Percentiles rank a stretch among this genome's conserved stretches.
phyloP scores from a whole-genome alignment of 92 coral and sea anemone species.

The Paramuricea clavata region DNA sequence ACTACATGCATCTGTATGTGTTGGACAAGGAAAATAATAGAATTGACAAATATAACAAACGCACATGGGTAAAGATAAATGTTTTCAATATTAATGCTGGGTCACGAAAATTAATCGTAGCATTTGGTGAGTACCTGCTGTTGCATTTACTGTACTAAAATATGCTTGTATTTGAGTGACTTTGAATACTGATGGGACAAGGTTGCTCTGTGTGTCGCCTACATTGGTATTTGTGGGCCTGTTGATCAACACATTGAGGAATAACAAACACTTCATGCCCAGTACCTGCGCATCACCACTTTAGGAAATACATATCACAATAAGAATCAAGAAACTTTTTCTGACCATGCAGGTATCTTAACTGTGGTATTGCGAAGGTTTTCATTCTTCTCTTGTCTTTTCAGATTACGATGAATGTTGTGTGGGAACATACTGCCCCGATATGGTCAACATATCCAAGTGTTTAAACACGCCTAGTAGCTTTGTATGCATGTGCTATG shows the following conservation, averaged over 20 bases:
- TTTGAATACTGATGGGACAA: too few relatives aligned
- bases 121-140: conserved; percentile 9
- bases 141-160: too few relatives aligned
- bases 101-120: not conserved
- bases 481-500: conserved; percentile 8
- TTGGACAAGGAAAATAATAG: conserved; percentile 1
- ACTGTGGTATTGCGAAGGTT: not conserved
- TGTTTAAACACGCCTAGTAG: conserved; percentile 17
- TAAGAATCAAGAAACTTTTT: too few relatives aligned
- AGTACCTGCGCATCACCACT: too few relatives aligned
- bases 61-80: not conserved
- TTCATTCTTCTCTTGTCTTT: not conserved
- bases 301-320: too few relatives aligned
- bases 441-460: not conserved
- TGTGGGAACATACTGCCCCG: not conserved
- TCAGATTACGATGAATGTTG: conserved; percentile 18
- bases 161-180: too few relatives aligned
- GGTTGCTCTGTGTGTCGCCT: too few relatives aligned
- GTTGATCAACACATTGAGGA: too few relatives aligned
- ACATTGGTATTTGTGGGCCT: too few relatives aligned
- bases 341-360: not conserved
- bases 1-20: not conserved
- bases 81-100: not conserved
- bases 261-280: too few relatives aligned
- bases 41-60: not conserved